Evolutionary conservation across 2,113 vertebrate species (phyloP).

Genomic region (Ailuropoda melanoleuca): DNA sequence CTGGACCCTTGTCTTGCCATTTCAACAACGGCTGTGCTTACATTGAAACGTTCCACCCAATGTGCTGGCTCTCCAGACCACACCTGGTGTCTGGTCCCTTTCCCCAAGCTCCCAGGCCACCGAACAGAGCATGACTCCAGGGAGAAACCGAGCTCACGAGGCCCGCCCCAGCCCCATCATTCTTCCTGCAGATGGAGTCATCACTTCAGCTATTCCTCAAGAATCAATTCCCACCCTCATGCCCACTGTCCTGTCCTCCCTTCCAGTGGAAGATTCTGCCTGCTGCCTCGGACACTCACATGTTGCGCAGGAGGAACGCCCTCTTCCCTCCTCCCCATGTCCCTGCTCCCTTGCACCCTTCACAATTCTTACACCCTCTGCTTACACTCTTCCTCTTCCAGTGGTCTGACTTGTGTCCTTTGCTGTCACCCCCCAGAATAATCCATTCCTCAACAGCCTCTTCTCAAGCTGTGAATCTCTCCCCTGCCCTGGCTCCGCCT

Average conservation of each 20-base stretch:
- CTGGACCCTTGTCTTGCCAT: not conserved
- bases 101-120: not conserved
- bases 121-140: not conserved
- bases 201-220: not conserved
- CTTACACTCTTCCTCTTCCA: not conserved
- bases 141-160: not conserved
- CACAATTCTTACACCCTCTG: not conserved
- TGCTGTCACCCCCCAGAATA: not conserved
- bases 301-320: accelerated
- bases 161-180: not conserved
- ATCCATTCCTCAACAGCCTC: not conserved
- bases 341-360: not conserved
- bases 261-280: too few species aligned
- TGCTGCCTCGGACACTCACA: accelerated
- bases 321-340: not conserved
- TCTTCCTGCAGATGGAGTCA: not conserved
- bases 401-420: not conserved
- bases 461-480: not conserved
- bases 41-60: too few species aligned
- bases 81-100: not conserved
- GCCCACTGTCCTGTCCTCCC: not conserved
- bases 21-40: not conserved
- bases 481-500: too few species aligned
- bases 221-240: not conserved
- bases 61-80: not conserved